Evolutionary conservation across 1,140 invertebrate genomes (phyloP).

Genomic region (Charaxes varanes): DNA sequence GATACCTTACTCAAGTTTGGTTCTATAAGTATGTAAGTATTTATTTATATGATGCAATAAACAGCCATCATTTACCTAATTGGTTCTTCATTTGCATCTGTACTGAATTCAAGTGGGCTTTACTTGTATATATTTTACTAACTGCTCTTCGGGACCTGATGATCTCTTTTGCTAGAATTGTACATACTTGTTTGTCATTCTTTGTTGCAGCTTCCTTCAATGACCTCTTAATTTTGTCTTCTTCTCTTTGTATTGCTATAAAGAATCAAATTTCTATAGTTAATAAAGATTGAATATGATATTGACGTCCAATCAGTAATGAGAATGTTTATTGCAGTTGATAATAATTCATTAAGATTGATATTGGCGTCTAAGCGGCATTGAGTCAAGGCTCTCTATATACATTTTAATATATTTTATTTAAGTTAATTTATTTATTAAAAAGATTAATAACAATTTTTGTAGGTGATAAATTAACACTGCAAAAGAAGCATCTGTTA

Average conservation of each 20-base stretch:
- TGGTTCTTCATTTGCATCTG: slow-evolving; percentile 99
- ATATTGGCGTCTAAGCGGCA: too few species aligned
- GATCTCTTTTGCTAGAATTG: slow-evolving; percentile 96
- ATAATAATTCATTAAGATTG: too few species aligned
- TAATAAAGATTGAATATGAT: too few species aligned
- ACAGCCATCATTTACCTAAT: slow-evolving; percentile 77
- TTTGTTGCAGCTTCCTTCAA: slow-evolving; percentile 98
- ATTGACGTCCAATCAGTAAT: too few species aligned
- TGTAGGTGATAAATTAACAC: too few species aligned
- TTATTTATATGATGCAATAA: neutral
- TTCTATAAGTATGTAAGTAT: neutral
- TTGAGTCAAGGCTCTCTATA: too few species aligned
- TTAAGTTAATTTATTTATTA: too few species aligned
- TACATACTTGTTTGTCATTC: slow-evolving; percentile 95
- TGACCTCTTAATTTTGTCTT: slow-evolving; percentile 96
- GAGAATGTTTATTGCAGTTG: too few species aligned
- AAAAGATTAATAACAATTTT: too few species aligned
- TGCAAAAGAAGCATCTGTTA: too few species aligned
- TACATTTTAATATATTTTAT: too few species aligned
- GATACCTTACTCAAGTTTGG: neutral
- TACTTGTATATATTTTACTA: slow-evolving; percentile 93
- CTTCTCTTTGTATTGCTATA: slow-evolving; percentile 93
- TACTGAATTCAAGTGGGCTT: slow-evolving; percentile 98
- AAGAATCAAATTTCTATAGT: too few species aligned
- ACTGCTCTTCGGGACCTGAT: slow-evolving; percentile 92